Conservation (phyloP, 2,797 vertebrate species). For the Chrysocyon brachyurus region DNA sequence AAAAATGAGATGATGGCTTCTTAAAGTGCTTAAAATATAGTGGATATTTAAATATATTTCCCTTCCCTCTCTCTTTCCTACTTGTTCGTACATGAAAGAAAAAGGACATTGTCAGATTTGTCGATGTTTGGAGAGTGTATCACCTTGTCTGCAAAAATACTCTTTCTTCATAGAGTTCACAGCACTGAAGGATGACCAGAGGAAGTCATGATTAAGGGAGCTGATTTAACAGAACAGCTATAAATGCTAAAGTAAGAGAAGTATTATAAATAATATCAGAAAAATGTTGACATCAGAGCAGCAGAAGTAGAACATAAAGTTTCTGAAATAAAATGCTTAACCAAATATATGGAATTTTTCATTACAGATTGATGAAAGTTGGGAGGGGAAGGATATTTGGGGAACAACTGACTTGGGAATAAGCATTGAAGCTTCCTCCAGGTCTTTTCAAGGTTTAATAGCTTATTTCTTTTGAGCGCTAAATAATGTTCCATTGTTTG, state of each 20-base stretch:
- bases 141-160: conserved; percentile 1
- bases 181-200: background rate
- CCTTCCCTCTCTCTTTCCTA: background rate
- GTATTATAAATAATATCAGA: background rate
- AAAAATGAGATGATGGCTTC: background rate
- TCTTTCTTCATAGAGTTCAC: background rate
- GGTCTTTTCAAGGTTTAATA: background rate
- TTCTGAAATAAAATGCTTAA: background rate
- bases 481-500: background rate
- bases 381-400: background rate
- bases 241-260: background rate
- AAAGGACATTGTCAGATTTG: background rate
- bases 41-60: background rate
- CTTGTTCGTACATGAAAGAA: background rate
- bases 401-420: background rate
- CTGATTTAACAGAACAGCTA: conserved; percentile 17
- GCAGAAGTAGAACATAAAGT: background rate
- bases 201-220: background rate
- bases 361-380: background rate
- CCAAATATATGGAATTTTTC: background rate
- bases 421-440: background rate
- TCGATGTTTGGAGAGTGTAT: background rate
- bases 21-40: background rate
- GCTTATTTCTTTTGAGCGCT: background rate
- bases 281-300: background rate